Evolutionary conservation across 2,888 invertebrate genomes (phyloP).

Genomic region (Cenopis cana): DNA sequence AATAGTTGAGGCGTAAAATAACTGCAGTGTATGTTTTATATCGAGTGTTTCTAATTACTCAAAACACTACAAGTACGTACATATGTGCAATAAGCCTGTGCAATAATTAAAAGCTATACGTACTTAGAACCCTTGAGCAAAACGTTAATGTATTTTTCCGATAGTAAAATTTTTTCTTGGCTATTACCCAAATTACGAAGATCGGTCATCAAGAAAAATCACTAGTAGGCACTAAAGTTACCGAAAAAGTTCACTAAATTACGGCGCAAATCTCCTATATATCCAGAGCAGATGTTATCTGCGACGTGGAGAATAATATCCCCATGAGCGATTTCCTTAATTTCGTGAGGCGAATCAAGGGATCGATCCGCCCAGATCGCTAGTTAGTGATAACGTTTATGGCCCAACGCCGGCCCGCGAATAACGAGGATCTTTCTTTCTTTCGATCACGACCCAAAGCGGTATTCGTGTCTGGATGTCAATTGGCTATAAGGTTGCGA

Average conservation of each 20-base stretch:
- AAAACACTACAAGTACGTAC: too few relatives aligned
- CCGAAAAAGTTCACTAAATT: slow-evolving; percentile 42
- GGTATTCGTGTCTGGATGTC: slow-evolving; percentile 79
- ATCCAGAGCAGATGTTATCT: slow-evolving; percentile 61
- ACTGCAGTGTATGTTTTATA: too few relatives aligned
- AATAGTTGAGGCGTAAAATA: too few relatives aligned
- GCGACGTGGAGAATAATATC: slow-evolving; percentile 75
- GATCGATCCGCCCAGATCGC: slow-evolving; percentile 83
- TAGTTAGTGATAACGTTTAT: slow-evolving; percentile 82
- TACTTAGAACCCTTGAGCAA: slow-evolving; percentile 2
- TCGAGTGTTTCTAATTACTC: too few relatives aligned
- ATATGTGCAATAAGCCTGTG: too few relatives aligned
- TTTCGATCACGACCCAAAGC: slow-evolving; percentile 77
- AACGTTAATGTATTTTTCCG: background rate
- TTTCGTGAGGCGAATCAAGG: slow-evolving; percentile 82
- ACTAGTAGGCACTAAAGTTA: slow-evolving; percentile 42
- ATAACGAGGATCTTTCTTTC: slow-evolving; percentile 72
- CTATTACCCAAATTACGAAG: slow-evolving; percentile 39
- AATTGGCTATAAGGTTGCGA: slow-evolving; percentile 79
- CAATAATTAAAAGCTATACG: background rate
- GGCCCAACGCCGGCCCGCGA: slow-evolving; percentile 73
- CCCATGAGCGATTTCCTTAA: slow-evolving; percentile 85
- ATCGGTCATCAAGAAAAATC: slow-evolving; percentile 30
- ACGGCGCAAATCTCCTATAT: slow-evolving; percentile 45
- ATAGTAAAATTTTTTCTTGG: slow-evolving; percentile 37